Evolutionary conservation across 2,888 invertebrate genomes (phyloP).

Genomic region (Cheilosia urbana): DNA sequence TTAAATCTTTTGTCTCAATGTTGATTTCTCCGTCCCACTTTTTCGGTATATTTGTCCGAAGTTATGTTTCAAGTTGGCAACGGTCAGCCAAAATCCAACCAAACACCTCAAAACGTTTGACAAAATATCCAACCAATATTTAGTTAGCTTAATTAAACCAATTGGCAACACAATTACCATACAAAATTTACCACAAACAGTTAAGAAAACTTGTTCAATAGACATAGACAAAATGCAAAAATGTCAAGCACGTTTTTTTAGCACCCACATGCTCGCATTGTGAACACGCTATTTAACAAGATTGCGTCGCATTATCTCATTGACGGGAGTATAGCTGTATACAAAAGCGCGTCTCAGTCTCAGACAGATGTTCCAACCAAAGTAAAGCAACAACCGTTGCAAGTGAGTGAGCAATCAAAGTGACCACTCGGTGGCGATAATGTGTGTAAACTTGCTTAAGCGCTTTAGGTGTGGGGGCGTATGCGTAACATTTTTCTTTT

Average conservation of each 20-base stretch:
- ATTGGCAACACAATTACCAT: conserved; percentile 6
- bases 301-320: conserved; percentile 44
- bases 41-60: too few relatives aligned
- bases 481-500: conserved; percentile 37
- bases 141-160: conserved; percentile 3
- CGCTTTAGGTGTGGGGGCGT: conserved; percentile 48
- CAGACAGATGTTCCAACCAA: conserved; percentile 42
- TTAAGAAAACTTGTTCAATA: conserved; percentile 18
- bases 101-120: neutral
- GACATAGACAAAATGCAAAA: conserved; percentile 29
- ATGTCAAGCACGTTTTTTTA: conserved; percentile 9
- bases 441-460: conserved; percentile 16
- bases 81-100: too few relatives aligned
- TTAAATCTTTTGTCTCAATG: too few relatives aligned
- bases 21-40: too few relatives aligned
- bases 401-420: conserved; percentile 16
- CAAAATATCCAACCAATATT: neutral
- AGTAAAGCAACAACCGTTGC: conserved; percentile 2
- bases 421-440: neutral
- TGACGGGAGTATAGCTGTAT: neutral
- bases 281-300: conserved; percentile 21
- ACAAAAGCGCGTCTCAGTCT: conserved; percentile 34
- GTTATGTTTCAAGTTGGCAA: too few relatives aligned
- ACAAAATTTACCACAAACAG: neutral
- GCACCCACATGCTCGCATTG: conserved; percentile 16